Evolutionary conservation across 2,113 vertebrate species (phyloP).

Genomic region (Hypanus sabinus): DNA sequence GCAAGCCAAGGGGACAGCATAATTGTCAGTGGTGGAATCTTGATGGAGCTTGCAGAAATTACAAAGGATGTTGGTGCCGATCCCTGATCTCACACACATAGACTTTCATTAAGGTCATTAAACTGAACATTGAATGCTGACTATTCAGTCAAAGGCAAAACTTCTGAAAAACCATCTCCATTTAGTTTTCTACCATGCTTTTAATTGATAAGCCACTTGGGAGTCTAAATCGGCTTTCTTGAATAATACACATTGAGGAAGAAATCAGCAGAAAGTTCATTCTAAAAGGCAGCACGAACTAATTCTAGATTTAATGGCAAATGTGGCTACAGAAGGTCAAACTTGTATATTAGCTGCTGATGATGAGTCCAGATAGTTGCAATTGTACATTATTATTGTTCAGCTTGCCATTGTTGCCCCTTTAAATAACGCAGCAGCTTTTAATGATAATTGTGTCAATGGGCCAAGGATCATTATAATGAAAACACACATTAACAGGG

Average conservation of each 20-base stretch:
- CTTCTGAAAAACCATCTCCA: not conserved
- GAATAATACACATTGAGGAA: not conserved
- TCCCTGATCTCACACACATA: not conserved
- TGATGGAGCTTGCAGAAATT: no score
- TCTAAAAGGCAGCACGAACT: not conserved
- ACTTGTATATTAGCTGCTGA: not conserved
- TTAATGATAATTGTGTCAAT: not conserved
- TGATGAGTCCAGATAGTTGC: not conserved
- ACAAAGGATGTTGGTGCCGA: not conserved
- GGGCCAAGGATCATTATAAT: not conserved
- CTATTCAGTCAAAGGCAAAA: not conserved
- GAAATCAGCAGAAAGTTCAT: not conserved
- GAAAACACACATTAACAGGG: not conserved
- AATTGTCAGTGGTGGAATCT: no score
- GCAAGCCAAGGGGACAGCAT: no score
- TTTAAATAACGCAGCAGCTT: not conserved
- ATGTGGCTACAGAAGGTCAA: not conserved
- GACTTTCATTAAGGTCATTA: not conserved
- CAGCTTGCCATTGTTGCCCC: not conserved
- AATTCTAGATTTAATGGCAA: not conserved
- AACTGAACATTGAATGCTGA: not conserved
- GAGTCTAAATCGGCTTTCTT: not conserved
- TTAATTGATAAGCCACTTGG: not conserved
- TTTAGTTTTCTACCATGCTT: not conserved
- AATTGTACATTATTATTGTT: not conserved